Evolutionary conservation across 2,888 invertebrate species (phyloP).

Genomic region (Heliothis peltigera): DNA sequence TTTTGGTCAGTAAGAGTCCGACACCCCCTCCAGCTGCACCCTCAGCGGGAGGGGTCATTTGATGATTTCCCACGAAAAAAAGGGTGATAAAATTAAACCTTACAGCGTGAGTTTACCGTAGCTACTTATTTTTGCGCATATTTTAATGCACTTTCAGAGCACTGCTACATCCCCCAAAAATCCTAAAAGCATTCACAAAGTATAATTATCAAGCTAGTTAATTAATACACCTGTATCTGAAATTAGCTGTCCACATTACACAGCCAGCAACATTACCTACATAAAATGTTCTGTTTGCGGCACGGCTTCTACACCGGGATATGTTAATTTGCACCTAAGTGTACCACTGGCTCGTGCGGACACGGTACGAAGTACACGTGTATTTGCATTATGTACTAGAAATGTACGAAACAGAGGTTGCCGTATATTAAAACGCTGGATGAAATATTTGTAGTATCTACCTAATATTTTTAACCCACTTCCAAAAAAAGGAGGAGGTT

Average conservation of each 20-base stretch:
- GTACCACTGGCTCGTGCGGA: constrained; percentile 23
- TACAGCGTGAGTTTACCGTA: too few species aligned
- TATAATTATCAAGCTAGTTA: background rate
- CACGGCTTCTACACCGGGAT: constrained; percentile 38
- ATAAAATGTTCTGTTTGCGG: constrained; percentile 41
- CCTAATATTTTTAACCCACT: too few species aligned
- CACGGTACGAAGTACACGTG: constrained; percentile 15
- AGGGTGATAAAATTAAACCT: too few species aligned
- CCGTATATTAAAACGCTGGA: constrained; percentile 11
- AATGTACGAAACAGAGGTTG: constrained; percentile 5
- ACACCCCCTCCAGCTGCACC: too few species aligned
- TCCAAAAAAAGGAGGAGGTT: too few species aligned
- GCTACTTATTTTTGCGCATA: background rate
- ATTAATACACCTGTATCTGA: background rate
- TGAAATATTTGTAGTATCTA: too few species aligned
- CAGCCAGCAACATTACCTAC: constrained; percentile 34
- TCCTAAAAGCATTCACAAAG: background rate
- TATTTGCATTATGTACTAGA: constrained; percentile 23
- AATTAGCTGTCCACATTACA: constrained; percentile 21
- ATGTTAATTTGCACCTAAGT: constrained; percentile 57
- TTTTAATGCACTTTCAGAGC: background rate
- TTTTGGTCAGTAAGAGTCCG: too few species aligned
- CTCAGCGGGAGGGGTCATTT: too few species aligned
- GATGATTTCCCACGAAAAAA: too few species aligned
- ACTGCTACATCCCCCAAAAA: background rate